These are phyloP conservation scores for Herpetotheres cachinnans DNA, from an alignment of 2,113 vertebrate species.

Conservation along the genomic window DNA sequence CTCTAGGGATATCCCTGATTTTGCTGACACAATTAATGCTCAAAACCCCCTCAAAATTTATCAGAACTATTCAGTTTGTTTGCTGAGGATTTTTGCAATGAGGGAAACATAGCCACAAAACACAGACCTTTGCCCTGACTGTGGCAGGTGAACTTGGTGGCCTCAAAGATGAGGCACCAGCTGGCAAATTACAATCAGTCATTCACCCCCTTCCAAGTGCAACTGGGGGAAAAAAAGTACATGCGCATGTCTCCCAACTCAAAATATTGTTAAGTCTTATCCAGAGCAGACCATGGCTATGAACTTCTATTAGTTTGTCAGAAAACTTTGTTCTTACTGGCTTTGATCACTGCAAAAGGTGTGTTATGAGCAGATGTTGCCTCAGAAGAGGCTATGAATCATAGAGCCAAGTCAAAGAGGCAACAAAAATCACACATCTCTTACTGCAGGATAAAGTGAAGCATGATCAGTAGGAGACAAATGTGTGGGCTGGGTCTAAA, in stretches of 20 bases:
- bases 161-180: neutral
- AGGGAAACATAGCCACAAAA: neutral
- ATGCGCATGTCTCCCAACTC: neutral
- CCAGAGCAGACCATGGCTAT: neutral
- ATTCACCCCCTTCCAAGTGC: neutral
- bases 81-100: neutral
- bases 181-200: neutral
- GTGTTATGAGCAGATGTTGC: neutral
- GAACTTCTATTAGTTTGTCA: neutral
- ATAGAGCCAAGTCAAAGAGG: neutral
- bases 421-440: neutral
- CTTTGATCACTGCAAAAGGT: neutral
- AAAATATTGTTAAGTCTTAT: neutral
- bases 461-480: neutral
- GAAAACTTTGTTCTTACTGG: neutral
- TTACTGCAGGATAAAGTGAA: neutral
- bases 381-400: neutral
- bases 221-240: neutral
- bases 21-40: neutral
- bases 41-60: neutral
- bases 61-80: neutral
- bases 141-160: neutral
- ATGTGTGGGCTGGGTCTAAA: neutral
- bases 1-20: neutral
- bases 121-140: neutral